Evolutionary conservation across 2,888 invertebrate species (phyloP).

Genomic region (Celastrina argiolus): DNA sequence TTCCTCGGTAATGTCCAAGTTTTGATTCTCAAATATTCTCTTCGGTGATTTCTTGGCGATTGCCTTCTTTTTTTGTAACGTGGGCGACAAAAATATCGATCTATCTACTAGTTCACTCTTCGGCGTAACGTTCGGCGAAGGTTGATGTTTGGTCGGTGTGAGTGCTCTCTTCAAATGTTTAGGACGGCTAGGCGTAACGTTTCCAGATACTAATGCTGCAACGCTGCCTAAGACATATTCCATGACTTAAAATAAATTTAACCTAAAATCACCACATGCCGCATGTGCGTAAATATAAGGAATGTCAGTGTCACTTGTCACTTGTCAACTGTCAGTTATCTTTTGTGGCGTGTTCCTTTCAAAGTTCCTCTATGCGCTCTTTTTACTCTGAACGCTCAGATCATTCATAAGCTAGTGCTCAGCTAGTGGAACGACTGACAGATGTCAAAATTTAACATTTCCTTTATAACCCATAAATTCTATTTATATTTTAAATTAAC

Average conservation of each 20-base stretch:
- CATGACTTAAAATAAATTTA: conserved; percentile 42
- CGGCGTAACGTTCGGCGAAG: conserved; percentile 67
- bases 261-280: conserved; percentile 24
- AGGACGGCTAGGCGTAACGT: conserved; percentile 74
- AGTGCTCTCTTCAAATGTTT: conserved; percentile 59
- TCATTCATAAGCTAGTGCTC: too few relatives aligned
- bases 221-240: conserved; percentile 78
- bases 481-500: too few relatives aligned
- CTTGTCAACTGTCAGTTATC: neutral
- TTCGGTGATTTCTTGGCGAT: conserved; percentile 70
- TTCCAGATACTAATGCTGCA: conserved; percentile 77
- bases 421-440: too few relatives aligned
- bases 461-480: too few relatives aligned
- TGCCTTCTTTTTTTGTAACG: conserved; percentile 65
- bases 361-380: too few relatives aligned
- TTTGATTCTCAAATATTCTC: conserved; percentile 64
- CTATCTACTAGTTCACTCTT: conserved; percentile 66
- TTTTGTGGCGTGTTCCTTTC: too few relatives aligned
- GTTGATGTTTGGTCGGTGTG: conserved; percentile 67
- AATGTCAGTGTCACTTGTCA: conserved; percentile 25
- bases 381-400: too few relatives aligned
- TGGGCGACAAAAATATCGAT: conserved; percentile 66
- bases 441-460: too few relatives aligned
- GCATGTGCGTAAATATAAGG: conserved; percentile 40
- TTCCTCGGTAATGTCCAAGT: conserved; percentile 51